Evolutionary conservation across 2,797 vertebrate genomes (phyloP).

Genomic region (Etheostoma nigrum): DNA sequence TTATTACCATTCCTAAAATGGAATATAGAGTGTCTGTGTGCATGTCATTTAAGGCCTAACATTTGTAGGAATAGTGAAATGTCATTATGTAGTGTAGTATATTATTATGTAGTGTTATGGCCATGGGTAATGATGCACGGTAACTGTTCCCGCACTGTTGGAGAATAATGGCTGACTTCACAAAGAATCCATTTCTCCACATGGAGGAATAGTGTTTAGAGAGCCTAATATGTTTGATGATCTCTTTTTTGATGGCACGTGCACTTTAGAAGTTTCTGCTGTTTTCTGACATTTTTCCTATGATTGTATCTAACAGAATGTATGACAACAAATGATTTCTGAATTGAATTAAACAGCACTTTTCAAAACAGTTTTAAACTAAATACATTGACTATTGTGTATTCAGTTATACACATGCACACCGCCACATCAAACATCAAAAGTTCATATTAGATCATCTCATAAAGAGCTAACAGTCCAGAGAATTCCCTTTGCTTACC

Average conservation of each 20-base stretch:
- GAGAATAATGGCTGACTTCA: conserved; percentile 65
- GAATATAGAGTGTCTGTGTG: conserved; percentile 32
- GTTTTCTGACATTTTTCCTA: background rate
- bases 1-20: conserved; percentile 28
- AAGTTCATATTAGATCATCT: no score
- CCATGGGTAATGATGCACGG: conserved; percentile 68
- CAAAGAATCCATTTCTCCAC: conserved; percentile 63
- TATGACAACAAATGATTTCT: background rate
- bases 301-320: background rate
- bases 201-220: conserved; percentile 67
- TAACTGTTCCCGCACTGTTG: conserved; percentile 54
- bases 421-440: no score
- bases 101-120: conserved; percentile 62
- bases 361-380: background rate
- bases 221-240: conserved; percentile 48
- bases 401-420: no score
- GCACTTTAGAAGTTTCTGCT: conserved; percentile 2
- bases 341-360: background rate
- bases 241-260: conserved; percentile 29
- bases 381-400: background rate
- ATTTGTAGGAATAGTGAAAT: conserved; percentile 51
- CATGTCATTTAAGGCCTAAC: conserved; percentile 42
- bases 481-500: no score
- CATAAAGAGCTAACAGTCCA: no score
- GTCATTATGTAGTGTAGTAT: conserved; percentile 58